Base-by-base conservation (phyloP, 2,797 vertebrate species). In the Knipowitschia caucasica region DNA sequence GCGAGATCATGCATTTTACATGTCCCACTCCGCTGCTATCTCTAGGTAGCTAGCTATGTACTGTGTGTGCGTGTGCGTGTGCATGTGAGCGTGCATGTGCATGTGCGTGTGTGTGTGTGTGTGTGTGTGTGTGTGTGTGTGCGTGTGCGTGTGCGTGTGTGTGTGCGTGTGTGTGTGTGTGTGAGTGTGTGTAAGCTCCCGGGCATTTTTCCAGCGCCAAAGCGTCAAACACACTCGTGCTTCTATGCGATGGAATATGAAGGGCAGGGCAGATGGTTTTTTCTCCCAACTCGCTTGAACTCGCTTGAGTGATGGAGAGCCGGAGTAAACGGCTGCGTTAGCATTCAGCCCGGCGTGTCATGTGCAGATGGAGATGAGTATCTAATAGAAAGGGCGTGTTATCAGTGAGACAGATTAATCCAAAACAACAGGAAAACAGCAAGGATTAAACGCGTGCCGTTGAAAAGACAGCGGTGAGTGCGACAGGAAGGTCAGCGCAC, bases 1-100 rank as follows among this genome's bases (percentile, higher is more conserved):
- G 14, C 7, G 33, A 64, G 39, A 68, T 75, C 67, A 74, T 78
- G 75, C 65, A 64, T 83, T 81, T 81, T 75, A 67, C 74, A 83
- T 80, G 71, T 65, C 57, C 64, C 15, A 1, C 50, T 51, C 54
- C 31, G 1, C 56, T 21, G 1, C 61, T 59, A 49, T 72, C 65
- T 34, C 21, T 17, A 5, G 9, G 17, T n/a, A 25, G 54, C 49
- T 24, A 46, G 62, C 43, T 54, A 27, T 33, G 4, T 33, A 12
- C 35, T 17, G 4, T 14, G 42, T 44, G 42, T 17, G 42, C 15
- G 2, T 31, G n/a, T n/a, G n/a, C n/a, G n/a, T n/a, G n/a, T n/a
- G n/a, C n/a, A n/a, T n/a, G n/a, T n/a, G n/a, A n/a, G n/a, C n/a
- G n/a, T n/a, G n/a, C n/a, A n/a, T n/a, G n/a, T n/a, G n/a, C n/a